Evolutionary conservation across 2,888 invertebrate genomes (phyloP), one percentile per base, ranked within the genome.

Genomic region (Eucriotettix oculatus): DNA sequence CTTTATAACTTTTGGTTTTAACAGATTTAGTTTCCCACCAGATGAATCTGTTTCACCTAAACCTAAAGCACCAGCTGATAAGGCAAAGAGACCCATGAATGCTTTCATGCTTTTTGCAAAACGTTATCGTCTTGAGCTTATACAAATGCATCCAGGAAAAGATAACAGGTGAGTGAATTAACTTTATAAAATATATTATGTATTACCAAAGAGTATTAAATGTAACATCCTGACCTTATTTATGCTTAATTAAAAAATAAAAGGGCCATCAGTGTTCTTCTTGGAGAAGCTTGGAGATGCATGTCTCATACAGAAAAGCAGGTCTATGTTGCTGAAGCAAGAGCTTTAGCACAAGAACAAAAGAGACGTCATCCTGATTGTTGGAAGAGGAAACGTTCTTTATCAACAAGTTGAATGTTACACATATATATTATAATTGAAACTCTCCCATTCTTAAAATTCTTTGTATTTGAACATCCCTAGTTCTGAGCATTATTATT

Each of bases 81-180:
- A 72, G 65, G 70, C 74, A 16, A 74, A 75, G 63, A 66, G 76
- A 52, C 78, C 78, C n/a, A 77, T 77, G 77, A 78, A 78, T 67
- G 77, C 75, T 1, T 78, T 78, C 67, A 73, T 78, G 71, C 67
- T 78, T 59, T 78, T 76, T 70, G 77, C 78, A 17, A 75, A 77
- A 66, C 71, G 73, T 57, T 72, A 72, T 63, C 67, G 77, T 16
- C 68, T 75, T 10, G 73, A 74, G 63, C 71, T 75, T 54, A 77
- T 76, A 48, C 75, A 76, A 63, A 70, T 71, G 64, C 73, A 73
- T 67, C 77, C 78, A 44, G 75, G 76, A 14, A 75, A 75, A 66
- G 77, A 78, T 64, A 78, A 78, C 67, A 72, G 77, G 77, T 77
- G 66, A 56, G 58, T 41, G 48, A n/a, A 16, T 16, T 44, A n/a